Base-by-base conservation (phyloP, 2,797 vertebrate genomes). In the Danio aesculapii region DNA sequence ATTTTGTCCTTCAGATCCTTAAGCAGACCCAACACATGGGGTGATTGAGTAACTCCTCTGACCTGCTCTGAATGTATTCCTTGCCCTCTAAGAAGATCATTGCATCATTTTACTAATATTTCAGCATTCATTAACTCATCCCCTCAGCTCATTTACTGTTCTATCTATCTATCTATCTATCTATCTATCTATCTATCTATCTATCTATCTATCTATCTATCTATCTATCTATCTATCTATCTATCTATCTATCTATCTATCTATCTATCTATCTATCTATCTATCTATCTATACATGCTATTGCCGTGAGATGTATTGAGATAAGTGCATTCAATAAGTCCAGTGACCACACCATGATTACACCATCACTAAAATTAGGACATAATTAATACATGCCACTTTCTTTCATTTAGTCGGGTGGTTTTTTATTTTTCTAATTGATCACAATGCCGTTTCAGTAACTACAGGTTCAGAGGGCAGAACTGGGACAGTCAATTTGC, bases 341-440 rank as follows among this genome's bases (percentile, higher is more conserved):
- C 74, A 73, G 55, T 84, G 77, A 78, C 83, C 79, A 79, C 83
- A 80, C 70, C 79, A 76, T 76, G 76, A 46, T 86, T 86, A 84
- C 11, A 66, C 79, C 76, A 68, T 83, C 70, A 79, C 64, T 75
- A 85, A 86, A 90, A 49, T 46, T 17, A 86, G 57, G 76, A 59
- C 39, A 77, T 87, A 81, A 90, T 92, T 90, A 84, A 90, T 90
- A 52, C 72, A 41, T 17, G 12, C 44, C 67, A 13, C 52, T 75
- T 41, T 49, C 50, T 13, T 86, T 44, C 84, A 57, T 84, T 86
- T 75, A 89, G 21, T 66, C 49, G 58, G 66, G 67, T 80, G 70
- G 39, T 44, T 80, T 87, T 88, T 84, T 75, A 78, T 89, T 91
- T 91, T 92, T 91, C 49, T 61, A 82, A 92, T 92, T 88, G 86